Base-by-base conservation (phyloP, 2,113 vertebrate genomes). In the Neodon shergylaensis region DNA sequence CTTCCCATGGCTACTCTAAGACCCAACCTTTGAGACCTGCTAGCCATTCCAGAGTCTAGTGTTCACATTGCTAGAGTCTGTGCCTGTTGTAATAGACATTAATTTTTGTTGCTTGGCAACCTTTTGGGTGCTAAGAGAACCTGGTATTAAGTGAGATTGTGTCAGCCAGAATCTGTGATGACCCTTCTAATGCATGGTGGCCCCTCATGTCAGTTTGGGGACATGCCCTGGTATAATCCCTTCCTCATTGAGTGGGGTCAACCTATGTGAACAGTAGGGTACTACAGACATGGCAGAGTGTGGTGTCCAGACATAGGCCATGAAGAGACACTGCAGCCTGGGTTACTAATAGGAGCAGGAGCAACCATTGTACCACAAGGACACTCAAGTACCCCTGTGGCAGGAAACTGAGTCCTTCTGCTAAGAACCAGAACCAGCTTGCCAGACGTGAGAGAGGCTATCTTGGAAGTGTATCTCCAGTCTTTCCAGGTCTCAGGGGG, bases 81-180 rank as follows among this genome's bases (percentile, higher is more conserved):
- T 31, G 31, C 58, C n/a, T 42, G 26, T 42, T 65, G 58, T 63
- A 31, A 84, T 31, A 84, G 58, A 65, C n/a, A 65, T 84, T 65
- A 84, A 84, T 44, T 84, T 42, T 44, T 84, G n/a, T 84, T 84
- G n/a, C 58, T 31, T 42, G 26, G 58, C n/a, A 42, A 84, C 58
- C 13, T 7, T 65, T 63, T 78, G 81, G 87, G 61, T 90, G 39
- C 39, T 49, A 73, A 24, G 4, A 76, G 39, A 24, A 81, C 63
- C 22, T 54, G 78, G 81, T 52, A 94, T 88, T 76, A 49, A 93
- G 77, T 72, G 61, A 93, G 84, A 42, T 19, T 49, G 24, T n/a
- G 4, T 74, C 42, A 44, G 49, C 36, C 73, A 84, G 42, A 36
- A 31, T 83, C 65, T 91, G 33, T 81, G 73, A 93, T 2, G 61